phyloP scores from a whole-genome alignment of 2,797 vertebrate genomes.

The Anabas testudineus region DNA sequence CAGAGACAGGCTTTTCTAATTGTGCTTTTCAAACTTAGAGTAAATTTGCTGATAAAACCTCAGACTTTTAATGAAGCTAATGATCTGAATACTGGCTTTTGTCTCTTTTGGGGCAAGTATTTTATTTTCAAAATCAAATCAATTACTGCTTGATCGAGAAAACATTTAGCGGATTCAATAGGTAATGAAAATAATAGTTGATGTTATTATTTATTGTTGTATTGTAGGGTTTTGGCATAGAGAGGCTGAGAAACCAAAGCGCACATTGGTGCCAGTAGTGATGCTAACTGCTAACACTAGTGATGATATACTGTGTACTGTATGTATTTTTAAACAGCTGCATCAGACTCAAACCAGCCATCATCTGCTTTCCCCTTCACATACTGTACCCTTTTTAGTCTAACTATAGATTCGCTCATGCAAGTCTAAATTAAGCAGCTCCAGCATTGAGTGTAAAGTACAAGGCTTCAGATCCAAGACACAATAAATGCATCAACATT shows the following conservation, averaged over 20 bases:
- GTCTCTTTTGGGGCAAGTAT: no score
- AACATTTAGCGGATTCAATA: background rate
- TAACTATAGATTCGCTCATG: slow-evolving; percentile 1
- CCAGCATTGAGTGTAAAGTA: slow-evolving; percentile 9
- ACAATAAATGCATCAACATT: slow-evolving; percentile 54
- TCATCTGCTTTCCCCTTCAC: slow-evolving; percentile 6
- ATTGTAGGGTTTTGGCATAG: background rate
- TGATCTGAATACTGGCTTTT: no score
- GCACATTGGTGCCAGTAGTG: background rate
- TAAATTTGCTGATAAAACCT: no score
- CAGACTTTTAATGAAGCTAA: no score
- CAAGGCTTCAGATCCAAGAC: slow-evolving; percentile 47
- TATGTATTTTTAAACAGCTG: background rate
- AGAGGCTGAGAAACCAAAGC: slow-evolving; percentile 6
- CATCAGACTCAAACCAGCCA: slow-evolving; percentile 7
- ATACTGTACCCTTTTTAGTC: slow-evolving; percentile 4
- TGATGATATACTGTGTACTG: no score
- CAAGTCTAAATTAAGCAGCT: slow-evolving; percentile 37
- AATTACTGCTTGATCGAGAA: background rate
- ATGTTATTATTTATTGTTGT: background rate
- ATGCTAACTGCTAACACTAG: background rate
- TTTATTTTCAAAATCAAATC: background rate
- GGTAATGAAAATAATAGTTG: background rate
- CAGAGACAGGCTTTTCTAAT: no score
- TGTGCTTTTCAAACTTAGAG: no score